Evolutionary conservation across 2,888 invertebrate species (phyloP).

Genomic region (Mythimna impura): DNA sequence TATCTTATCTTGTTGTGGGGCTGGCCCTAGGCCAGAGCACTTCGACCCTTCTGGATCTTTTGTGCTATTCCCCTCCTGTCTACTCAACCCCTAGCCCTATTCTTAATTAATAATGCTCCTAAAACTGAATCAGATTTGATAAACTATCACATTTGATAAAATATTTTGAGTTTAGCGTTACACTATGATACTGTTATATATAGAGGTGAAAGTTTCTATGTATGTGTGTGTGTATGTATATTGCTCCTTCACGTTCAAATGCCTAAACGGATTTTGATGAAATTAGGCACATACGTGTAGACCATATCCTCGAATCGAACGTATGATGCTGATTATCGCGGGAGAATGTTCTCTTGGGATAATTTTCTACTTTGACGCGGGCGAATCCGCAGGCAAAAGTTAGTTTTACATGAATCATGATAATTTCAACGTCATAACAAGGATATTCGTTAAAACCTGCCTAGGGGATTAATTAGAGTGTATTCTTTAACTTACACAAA

Average conservation of each 20-base stretch:
- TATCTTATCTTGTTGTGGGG: too few relatives aligned
- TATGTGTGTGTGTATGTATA: background rate
- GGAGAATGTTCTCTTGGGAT: background rate
- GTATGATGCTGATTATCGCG: background rate
- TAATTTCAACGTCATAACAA: background rate
- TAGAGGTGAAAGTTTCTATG: background rate
- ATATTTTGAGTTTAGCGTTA: too few relatives aligned
- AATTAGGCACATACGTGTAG: background rate
- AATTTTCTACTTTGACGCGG: background rate
- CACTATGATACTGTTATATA: background rate
- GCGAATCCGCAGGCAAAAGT: background rate
- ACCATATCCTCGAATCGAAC: background rate
- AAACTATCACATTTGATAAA: background rate
- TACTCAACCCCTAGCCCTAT: too few relatives aligned
- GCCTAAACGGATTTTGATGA: background rate
- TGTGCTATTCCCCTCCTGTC: too few relatives aligned
- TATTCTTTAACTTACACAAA: slow-evolving; percentile 61
- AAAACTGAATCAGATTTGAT: background rate
- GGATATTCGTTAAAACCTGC: slow-evolving; percentile 9
- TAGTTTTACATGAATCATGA: background rate
- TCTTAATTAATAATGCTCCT: too few relatives aligned
- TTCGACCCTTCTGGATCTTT: too few relatives aligned
- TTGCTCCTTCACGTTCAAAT: background rate
- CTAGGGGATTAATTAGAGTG: slow-evolving; percentile 69
- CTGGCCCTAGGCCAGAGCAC: too few relatives aligned